Percentiles rank a stretch among this genome's conserved stretches.
These are phyloP conservation scores for Corythaixoides concolor DNA, from an alignment of 2,113 vertebrate genomes.

Conservation along the genomic window DNA sequence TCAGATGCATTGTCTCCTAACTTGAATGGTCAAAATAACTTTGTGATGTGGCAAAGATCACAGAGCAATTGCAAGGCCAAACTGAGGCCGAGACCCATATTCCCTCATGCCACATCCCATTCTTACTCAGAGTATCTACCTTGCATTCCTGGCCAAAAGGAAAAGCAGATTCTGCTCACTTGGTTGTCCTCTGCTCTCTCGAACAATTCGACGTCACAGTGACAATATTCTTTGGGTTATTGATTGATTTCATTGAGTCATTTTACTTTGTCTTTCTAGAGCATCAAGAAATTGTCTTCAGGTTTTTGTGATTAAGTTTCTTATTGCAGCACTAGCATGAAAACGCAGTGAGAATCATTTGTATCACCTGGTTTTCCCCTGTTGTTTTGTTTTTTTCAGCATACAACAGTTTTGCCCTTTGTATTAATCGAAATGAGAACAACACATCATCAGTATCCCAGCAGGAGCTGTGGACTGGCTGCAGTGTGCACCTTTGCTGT, in stretches of 20 bases:
- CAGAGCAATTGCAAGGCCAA: background rate
- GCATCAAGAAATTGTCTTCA: background rate
- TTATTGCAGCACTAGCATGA: background rate
- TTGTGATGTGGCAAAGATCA: background rate
- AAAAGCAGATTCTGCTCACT: background rate
- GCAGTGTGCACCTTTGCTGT: slow-evolving; percentile 89
- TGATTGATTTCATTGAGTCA: background rate
- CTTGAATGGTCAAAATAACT: background rate
- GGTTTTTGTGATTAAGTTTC: background rate
- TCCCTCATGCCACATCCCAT: background rate
- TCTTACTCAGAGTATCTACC: background rate
- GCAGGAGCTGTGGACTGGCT: slow-evolving; percentile 85
- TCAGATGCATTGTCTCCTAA: background rate
- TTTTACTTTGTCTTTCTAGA: background rate
- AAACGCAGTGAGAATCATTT: slow-evolving; percentile 5
- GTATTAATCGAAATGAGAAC: slow-evolving; percentile 99
- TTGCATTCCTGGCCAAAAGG: background rate
- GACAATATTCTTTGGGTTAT: background rate
- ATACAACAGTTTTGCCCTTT: slow-evolving; percentile 97
- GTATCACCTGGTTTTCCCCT: slow-evolving; percentile 55
- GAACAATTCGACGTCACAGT: accelerated
- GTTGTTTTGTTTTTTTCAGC: slow-evolving; percentile 76
- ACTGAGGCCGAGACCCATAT: background rate
- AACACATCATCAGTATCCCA: slow-evolving; percentile 92
- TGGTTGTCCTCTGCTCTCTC: background rate